Percentiles rank a stretch among this genome's conserved stretches.
phyloP scores from a whole-genome alignment of 2,888 invertebrate genomes.

The Eilema sororculum region DNA sequence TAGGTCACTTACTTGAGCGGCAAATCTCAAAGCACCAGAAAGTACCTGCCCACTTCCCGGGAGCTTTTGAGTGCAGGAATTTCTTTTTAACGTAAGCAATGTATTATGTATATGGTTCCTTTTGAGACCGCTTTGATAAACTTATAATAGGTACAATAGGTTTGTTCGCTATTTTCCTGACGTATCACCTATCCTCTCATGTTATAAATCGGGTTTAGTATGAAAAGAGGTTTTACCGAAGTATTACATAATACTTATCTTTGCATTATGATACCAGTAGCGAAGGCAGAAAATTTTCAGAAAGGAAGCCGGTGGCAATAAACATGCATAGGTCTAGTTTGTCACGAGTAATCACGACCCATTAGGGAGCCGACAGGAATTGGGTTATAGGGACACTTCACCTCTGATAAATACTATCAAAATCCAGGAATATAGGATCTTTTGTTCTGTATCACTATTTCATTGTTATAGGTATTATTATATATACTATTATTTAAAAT shows the following conservation, averaged over 20 bases:
- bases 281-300: too few relatives aligned
- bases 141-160: neutral
- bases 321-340: too few relatives aligned
- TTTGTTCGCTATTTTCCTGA: neutral
- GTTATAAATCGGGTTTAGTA: neutral
- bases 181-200: neutral
- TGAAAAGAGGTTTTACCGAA: neutral
- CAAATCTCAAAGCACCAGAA: neutral
- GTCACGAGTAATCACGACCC: too few relatives aligned
- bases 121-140: conserved; percentile 9
- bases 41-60: neutral
- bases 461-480: too few relatives aligned
- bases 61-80: conserved; percentile 2
- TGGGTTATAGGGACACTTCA: too few relatives aligned
- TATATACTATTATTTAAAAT: neutral
- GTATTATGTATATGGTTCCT: neutral
- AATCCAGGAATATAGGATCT: too few relatives aligned
- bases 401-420: too few relatives aligned
- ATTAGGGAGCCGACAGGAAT: too few relatives aligned
- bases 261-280: too few relatives aligned
- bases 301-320: too few relatives aligned
- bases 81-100: conserved; percentile 10
- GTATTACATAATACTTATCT: too few relatives aligned
- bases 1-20: conserved; percentile 18
- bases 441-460: too few relatives aligned